phyloP scores from a whole-genome alignment of 2,113 vertebrate species.

The Pardalotus punctatus region DNA sequence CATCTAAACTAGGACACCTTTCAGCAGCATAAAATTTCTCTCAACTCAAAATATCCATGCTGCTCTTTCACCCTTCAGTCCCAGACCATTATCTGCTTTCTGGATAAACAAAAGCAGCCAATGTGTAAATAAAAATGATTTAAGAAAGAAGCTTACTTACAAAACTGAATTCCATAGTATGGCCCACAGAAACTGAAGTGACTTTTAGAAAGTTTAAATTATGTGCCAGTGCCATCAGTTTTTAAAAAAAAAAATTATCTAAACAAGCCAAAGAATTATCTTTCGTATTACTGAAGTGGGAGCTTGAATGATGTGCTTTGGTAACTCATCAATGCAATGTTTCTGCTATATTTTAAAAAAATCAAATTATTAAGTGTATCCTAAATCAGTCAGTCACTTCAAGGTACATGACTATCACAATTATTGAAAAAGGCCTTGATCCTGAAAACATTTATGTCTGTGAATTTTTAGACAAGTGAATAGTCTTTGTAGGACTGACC shows the following conservation, averaged over 20 bases:
- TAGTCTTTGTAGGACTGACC: conserved; percentile 62
- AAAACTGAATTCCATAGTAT: background rate
- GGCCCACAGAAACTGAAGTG: background rate
- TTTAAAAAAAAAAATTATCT: background rate
- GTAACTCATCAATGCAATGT: background rate
- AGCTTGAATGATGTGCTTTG: background rate
- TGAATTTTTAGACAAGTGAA: conserved; percentile 66
- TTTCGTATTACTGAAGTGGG: background rate
- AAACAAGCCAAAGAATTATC: background rate
- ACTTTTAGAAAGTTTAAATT: background rate
- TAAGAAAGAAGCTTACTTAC: background rate
- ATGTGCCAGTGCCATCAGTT: background rate
- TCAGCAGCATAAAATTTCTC: background rate
- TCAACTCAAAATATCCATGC: background rate
- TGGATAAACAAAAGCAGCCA: background rate
- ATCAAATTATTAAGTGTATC: conserved; percentile 52
- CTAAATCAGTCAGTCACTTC: conserved; percentile 53
- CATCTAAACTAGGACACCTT: background rate
- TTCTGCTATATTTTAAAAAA: conserved; percentile 19
- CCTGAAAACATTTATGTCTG: conserved; percentile 61
- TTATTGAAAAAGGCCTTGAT: conserved; percentile 63
- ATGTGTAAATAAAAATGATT: background rate
- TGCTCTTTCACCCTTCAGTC: background rate
- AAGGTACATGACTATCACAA: conserved; percentile 45
- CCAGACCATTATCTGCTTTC: background rate